Conservation (phyloP, 35 echinoderm and acorn worm species). For the Holothuria glaberrima region DNA sequence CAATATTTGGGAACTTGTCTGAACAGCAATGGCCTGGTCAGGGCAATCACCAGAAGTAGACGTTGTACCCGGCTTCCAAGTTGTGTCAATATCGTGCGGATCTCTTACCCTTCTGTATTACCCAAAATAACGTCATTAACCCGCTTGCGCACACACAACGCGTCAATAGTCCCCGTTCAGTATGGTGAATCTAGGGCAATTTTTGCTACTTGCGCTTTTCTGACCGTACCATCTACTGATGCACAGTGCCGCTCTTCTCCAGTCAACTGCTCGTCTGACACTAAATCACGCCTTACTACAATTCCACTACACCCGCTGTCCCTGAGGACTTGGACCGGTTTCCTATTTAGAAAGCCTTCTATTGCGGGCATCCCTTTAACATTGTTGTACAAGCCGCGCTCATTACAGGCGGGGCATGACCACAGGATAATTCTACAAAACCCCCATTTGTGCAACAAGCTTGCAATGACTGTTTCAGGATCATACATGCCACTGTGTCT, state of each 20-base stretch:
- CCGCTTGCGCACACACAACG: no score
- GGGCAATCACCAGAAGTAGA: no score
- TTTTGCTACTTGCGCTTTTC: background rate
- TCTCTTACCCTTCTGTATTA: no score
- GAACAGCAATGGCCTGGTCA: no score
- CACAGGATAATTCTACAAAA: background rate
- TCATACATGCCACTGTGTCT: conserved; percentile 1
- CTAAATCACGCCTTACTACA: background rate
- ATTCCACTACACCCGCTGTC: conserved; percentile 21
- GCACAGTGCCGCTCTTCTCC: no score
- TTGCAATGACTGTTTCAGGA: background rate
- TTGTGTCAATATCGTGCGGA: no score
- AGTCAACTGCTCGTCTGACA: background rate
- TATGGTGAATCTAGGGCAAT: no score
- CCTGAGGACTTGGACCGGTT: background rate
- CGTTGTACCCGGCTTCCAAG: background rate
- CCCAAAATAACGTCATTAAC: no score
- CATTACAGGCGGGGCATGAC: background rate
- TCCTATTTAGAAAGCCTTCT: background rate
- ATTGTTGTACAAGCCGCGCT: background rate
- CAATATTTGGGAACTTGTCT: no score
- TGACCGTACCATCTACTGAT: no score
- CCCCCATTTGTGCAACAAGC: background rate
- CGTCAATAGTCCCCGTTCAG: no score
- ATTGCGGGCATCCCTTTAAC: background rate